Conservation (phyloP, 2,888 invertebrate species). For the Lydus trimaculatus region DNA sequence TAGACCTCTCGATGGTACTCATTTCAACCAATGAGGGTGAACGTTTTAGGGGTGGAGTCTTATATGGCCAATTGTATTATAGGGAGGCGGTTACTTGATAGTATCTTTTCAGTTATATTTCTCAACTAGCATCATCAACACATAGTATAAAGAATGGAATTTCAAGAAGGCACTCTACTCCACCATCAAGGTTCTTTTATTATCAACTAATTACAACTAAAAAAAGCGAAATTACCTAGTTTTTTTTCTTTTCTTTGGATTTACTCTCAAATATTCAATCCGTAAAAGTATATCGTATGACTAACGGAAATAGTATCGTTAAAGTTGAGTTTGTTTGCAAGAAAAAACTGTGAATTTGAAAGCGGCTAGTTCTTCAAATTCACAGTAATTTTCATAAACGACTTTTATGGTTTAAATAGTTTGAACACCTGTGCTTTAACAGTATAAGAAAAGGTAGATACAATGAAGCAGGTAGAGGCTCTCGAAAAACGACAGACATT, state of each 20-base stretch:
- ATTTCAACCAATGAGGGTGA: conserved; percentile 51
- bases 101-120: conserved; percentile 8
- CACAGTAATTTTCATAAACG: background rate
- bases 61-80: conserved; percentile 49
- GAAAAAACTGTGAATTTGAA: background rate
- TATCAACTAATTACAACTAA: conserved; percentile 72
- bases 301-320: background rate
- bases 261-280: background rate
- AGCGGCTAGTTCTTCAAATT: background rate
- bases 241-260: background rate
- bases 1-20: conserved; percentile 53
- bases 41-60: conserved; percentile 51
- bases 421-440: conserved; percentile 42
- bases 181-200: conserved; percentile 90
- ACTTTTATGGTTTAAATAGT: conserved; percentile 26
- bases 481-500: conserved; percentile 40
- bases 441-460: conserved; percentile 13
- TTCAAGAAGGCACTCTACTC: conserved; percentile 86
- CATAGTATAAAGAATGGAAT: conserved; percentile 70
- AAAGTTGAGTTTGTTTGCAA: background rate
- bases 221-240: background rate
- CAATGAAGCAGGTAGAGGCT: conserved; percentile 33
- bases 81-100: conserved; percentile 22
- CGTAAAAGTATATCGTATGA: background rate
- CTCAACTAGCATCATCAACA: background rate